Base-by-base conservation (phyloP, 2,888 invertebrate genomes). In the Apamea crenata region DNA sequence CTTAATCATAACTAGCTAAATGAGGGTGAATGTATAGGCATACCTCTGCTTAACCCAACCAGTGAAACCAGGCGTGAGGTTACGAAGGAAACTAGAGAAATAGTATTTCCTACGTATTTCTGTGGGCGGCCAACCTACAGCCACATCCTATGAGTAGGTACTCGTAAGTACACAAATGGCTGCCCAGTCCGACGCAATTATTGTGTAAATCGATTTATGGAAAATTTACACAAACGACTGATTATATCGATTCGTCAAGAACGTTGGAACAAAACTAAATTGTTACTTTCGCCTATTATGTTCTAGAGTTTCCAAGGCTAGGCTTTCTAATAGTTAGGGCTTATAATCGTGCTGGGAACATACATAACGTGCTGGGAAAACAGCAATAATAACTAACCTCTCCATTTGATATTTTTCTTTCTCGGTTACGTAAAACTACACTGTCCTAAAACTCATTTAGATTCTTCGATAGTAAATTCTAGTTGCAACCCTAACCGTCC, bases 191-290 rank as follows among this genome's bases (percentile, higher is more conserved):
- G 16, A 29, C 40, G 53, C 68, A 69, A 69, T 73, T 44, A 72
- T 80, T 83, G 71, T 66, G 76, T 29, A 56, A 73, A 76, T 83
- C 72, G 80, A 80, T 83, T 66, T 65, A 50, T 70, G 80, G 80
- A 80, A 82, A 73, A 53, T 79, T 74, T 74, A 71, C 67, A 72
- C 71, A 68, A 72, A 80, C 50, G 40, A 72, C 29, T 40, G 56
- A 53, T 74, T 68, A n/a, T 50, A 79, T 82, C 32, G 74, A 79
- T 72, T 78, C 63, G 29, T 79, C 63, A 29, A 59, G 40, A 77
- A 77, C 25, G 65, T 70, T 68, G 21, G n/a, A 1, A 82, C 50
- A 25, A 32, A 61, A 56, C 56, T 63, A 71, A 71, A 73, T 29
- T 12, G n/a, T 73, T 44, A 2, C 25, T 65, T 69, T 59, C 32